Percentiles rank a stretch among this genome's conserved stretches.
Evolutionary conservation across 2,797 vertebrate genomes (phyloP).

Genomic region (Chrysocyon brachyurus): DNA sequence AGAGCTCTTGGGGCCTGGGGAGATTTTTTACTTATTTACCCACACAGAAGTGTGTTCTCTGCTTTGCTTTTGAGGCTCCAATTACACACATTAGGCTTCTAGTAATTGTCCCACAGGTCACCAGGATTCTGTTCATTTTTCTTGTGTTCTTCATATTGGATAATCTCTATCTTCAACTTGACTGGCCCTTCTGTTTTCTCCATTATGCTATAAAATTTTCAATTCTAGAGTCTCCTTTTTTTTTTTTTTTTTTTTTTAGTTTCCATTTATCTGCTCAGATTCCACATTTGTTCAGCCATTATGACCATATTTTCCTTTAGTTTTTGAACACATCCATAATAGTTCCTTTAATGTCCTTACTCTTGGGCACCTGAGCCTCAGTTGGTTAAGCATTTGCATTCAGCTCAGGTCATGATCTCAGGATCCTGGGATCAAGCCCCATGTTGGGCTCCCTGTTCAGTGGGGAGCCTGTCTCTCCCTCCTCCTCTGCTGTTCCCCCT

Average conservation of each 20-base stretch:
- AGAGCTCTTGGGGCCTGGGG: too few relatives aligned
- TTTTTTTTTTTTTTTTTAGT: not conserved
- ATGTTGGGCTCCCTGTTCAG: too few relatives aligned
- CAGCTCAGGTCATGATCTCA: too few relatives aligned
- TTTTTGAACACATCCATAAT: not conserved
- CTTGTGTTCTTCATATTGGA: not conserved
- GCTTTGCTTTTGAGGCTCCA: not conserved
- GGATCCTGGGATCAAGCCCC: too few relatives aligned
- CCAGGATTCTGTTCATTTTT: not conserved
- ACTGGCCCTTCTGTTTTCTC: not conserved
- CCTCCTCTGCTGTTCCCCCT: too few relatives aligned
- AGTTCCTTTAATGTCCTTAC: not conserved
- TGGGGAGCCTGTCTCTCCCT: too few relatives aligned
- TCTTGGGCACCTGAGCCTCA: too few relatives aligned
- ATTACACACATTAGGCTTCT: accelerated
- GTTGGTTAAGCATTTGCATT: too few relatives aligned
- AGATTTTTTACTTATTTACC: accelerated
- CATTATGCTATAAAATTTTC: not conserved
- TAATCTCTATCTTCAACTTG: not conserved
- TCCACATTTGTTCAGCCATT: not conserved
- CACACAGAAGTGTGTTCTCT: not conserved
- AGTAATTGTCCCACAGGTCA: accelerated
- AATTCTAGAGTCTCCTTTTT: not conserved
- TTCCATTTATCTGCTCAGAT: not conserved
- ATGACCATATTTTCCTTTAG: not conserved